Evolutionary conservation across 2,797 vertebrate genomes (phyloP).

Genomic region (Betta splendens): DNA sequence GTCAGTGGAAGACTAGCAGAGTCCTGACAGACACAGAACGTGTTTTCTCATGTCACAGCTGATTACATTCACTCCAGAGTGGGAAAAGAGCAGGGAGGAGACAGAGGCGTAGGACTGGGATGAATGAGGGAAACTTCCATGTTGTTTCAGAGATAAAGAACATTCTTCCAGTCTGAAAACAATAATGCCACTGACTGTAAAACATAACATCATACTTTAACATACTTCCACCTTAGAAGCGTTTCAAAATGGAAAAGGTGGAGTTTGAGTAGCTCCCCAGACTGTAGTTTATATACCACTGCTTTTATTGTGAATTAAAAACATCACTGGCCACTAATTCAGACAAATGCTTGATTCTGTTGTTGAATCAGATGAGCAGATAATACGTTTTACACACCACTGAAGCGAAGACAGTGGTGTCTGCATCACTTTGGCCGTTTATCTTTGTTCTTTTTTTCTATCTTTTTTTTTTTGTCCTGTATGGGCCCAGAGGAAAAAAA

Average conservation of each 20-base stretch:
- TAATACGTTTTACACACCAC: slow-evolving; percentile 49
- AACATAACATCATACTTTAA: slow-evolving; percentile 1
- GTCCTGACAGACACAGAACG: slow-evolving; percentile 88
- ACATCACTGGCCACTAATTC: slow-evolving; percentile 13
- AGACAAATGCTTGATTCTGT: slow-evolving; percentile 42
- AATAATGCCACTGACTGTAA: slow-evolving; percentile 41
- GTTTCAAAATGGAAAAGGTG: slow-evolving; percentile 2
- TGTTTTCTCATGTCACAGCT: slow-evolving; percentile 99
- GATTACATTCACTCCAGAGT: slow-evolving; percentile 95
- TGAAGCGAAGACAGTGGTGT: slow-evolving; percentile 39
- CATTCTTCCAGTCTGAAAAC: slow-evolving; percentile 53
- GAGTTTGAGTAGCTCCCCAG: not conserved
- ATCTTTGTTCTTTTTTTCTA: slow-evolving; percentile 51
- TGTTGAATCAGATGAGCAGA: slow-evolving; percentile 51
- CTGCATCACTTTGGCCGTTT: slow-evolving; percentile 59
- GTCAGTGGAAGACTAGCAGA: slow-evolving; percentile 84
- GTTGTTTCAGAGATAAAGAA: slow-evolving; percentile 59
- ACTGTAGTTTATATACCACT: slow-evolving; percentile 4
- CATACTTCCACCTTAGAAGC: not conserved
- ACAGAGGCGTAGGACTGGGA: slow-evolving; percentile 38
- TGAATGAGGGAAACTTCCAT: slow-evolving; percentile 52
- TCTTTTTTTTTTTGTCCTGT: slow-evolving; percentile 55
- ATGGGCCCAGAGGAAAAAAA: slow-evolving; percentile 59
- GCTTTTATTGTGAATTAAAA: slow-evolving; percentile 27
- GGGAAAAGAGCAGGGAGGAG: slow-evolving; percentile 77